phyloP scores from a whole-genome alignment of 2,797 vertebrate species.

The Protosalanx chinensis region DNA sequence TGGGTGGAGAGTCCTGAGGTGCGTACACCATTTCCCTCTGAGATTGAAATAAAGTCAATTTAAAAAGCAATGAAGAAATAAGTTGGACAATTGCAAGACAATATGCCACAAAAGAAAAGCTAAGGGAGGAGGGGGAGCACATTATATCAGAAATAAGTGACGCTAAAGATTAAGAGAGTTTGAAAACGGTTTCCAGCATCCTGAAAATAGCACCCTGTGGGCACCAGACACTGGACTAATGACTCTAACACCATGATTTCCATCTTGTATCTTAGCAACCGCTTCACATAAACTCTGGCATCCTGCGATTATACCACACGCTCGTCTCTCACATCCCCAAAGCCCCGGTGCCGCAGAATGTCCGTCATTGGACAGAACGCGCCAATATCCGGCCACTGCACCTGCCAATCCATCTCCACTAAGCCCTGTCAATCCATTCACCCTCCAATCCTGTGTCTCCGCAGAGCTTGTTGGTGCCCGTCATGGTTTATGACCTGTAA shows the following conservation, averaged over 20 bases:
- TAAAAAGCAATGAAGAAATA: too few relatives aligned
- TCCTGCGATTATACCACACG: not conserved
- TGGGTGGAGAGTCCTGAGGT: constrained; percentile 89
- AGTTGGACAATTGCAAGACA: not conserved
- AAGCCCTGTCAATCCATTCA: constrained; percentile 24
- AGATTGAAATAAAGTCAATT: not conserved
- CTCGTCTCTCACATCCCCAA: constrained; percentile 18
- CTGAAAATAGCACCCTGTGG: constrained; percentile 36
- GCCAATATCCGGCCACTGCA: not conserved
- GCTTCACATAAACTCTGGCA: constrained; percentile 25
- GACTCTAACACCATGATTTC: constrained; percentile 40
- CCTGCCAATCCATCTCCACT: not conserved
- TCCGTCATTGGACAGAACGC: constrained; percentile 3
- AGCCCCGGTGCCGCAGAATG: constrained; percentile 25
- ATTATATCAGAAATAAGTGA: not conserved
- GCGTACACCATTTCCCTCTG: constrained; percentile 96
- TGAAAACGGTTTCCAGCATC: constrained; percentile 14
- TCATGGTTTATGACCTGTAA: constrained; percentile 49
- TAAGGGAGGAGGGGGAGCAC: not conserved
- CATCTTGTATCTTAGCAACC: constrained; percentile 62
- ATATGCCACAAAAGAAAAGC: not conserved
- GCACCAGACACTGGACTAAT: constrained; percentile 42
- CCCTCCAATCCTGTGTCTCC: constrained; percentile 20
- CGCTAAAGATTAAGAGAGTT: not conserved
- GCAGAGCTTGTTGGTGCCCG: constrained; percentile 27